These are phyloP conservation scores for Drepana falcataria DNA, from an alignment of 2,888 invertebrate genomes.

Conservation along the genomic window DNA sequence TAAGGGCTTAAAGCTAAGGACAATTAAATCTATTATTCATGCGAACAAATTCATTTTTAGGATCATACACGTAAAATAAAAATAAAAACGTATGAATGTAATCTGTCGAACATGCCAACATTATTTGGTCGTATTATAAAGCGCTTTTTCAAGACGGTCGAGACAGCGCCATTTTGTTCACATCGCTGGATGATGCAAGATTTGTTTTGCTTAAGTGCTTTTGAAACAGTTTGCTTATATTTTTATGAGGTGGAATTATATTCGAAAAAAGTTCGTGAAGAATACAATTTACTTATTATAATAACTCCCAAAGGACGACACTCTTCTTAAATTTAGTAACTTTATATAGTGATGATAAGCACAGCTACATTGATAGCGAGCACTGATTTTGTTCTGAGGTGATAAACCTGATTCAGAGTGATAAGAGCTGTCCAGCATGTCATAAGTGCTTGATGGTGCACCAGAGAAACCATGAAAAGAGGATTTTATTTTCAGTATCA, in stretches of 20 bases:
- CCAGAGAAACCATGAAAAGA: conserved; percentile 14
- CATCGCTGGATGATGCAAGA: conserved; percentile 68
- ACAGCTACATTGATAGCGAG: too few relatives aligned
- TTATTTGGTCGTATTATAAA: conserved; percentile 50
- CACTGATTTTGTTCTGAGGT: too few relatives aligned
- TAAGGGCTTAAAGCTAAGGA: too few relatives aligned
- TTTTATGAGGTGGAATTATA: background rate
- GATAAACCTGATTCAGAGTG: too few relatives aligned
- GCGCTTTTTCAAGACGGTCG: conserved; percentile 59
- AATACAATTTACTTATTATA: background rate
- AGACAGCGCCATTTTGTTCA: conserved; percentile 73
- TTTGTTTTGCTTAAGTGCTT: conserved; percentile 33
- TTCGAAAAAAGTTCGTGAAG: background rate
- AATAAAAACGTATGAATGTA: too few relatives aligned
- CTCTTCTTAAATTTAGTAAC: too few relatives aligned
- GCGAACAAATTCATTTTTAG: too few relatives aligned
- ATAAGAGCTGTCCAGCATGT: background rate
- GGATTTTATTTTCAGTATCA: conserved; percentile 42
- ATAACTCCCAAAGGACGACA: too few relatives aligned
- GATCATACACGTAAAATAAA: too few relatives aligned
- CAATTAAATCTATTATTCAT: too few relatives aligned
- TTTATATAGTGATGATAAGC: too few relatives aligned
- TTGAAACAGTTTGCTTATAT: conserved; percentile 10
- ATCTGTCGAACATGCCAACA: background rate
- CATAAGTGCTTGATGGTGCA: background rate